These are phyloP conservation scores for Gambelia wislizenii DNA, from an alignment of 2,797 vertebrate species.

Conservation along the genomic window DNA sequence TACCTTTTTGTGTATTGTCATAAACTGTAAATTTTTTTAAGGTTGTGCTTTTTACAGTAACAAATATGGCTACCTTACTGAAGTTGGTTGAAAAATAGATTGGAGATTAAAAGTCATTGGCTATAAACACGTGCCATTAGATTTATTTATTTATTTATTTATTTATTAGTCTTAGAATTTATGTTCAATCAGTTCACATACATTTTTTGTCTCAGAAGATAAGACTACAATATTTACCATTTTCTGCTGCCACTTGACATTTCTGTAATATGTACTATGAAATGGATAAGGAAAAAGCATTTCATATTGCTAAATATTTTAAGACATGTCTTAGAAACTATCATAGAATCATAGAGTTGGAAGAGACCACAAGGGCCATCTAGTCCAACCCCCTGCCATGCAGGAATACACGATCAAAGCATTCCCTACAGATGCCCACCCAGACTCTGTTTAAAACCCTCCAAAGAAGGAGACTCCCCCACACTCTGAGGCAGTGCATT, in stretches of 20 bases:
- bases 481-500: no score
- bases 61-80: neutral
- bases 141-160: no score
- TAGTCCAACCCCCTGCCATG: no score
- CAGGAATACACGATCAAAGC: no score
- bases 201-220: conserved; percentile 46
- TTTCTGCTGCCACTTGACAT: conserved; percentile 8
- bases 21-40: no score
- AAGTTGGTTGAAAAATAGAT: neutral
- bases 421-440: no score
- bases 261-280: neutral
- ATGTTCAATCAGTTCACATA: conserved; percentile 51
- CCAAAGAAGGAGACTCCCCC: no score
- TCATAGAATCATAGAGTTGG: no score
- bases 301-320: conserved; percentile 23
- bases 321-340: neutral
- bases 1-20: no score
- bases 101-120: conserved; percentile 42
- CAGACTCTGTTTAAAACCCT: no score
- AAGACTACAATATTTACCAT: conserved; percentile 41
- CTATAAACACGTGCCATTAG: neutral
- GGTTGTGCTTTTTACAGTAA: neutral
- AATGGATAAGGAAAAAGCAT: conserved; percentile 10
- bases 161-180: no score
- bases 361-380: no score